Evolutionary conservation across 1,140 invertebrate genomes (phyloP), one percentile per base, ranked within the genome.

Genomic region (Oreohelix idahoensis): DNA sequence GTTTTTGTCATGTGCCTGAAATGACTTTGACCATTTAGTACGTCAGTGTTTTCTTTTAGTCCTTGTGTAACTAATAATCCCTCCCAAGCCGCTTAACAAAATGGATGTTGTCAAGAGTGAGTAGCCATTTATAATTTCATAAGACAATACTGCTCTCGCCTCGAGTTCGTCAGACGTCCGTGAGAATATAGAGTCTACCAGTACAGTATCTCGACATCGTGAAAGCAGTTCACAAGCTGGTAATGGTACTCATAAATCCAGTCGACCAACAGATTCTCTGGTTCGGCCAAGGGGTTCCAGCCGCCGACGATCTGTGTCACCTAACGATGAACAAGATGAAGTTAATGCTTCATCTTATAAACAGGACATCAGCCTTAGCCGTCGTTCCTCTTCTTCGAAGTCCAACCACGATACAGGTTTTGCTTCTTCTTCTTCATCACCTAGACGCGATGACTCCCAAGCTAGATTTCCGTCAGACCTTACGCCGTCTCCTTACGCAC

Each of bases 321-420:
- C 75, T 1, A 35, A 32, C 45, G n/a, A 77, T 36, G 49, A 77
- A 20, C 75, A 35, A 32, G 75, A 77, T 36, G 49, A 35, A 38
- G 13, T 45, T 10, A 53, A 51, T 11, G 15, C 13, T 5, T 36
- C 42, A 10, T 36, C 36, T 20, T 51, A 36, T n/a, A 49, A 45
- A n/a, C 51, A 66, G 5, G 77, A 66, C n/a, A 79, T 10, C 77
- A 79, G 77, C 53, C 36, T 39, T 20, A 81, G 79, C 29, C 66
- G 69, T 1, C 36, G 66, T 4, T 81, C 79, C 4, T 79, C 77
- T 36, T 81, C 79, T 23, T 70, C 79, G 15, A 1, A 42, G 17
- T 81, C 79, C 1, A 81, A 81, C 32, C 66, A 81, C 39, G 66
- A 81, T n/a, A 71, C 66, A 0, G 79, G 79, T 29, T 81, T 81